These are phyloP conservation scores for Drosophila aff. DNA, from an alignment of 1,140 invertebrate species.

Conservation along the genomic window DNA sequence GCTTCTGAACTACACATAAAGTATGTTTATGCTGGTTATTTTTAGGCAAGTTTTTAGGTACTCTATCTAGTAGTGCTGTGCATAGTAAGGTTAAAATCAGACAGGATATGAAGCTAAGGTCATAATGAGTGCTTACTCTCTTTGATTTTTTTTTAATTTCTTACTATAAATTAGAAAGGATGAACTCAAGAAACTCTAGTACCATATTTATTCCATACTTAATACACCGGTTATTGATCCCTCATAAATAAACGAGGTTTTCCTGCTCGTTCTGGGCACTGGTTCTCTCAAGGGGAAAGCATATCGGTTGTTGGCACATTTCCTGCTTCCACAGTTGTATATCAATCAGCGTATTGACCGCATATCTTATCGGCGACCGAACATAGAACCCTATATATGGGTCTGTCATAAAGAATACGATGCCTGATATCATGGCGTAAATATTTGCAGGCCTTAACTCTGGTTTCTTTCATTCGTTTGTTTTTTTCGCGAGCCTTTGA, in stretches of 20 bases:
- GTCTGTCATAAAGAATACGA: slow-evolving; percentile 26
- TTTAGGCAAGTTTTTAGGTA: not conserved
- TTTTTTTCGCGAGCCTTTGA: slow-evolving; percentile 2
- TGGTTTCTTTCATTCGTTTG: not conserved
- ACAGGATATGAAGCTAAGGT: not conserved
- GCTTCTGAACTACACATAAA: too few species aligned
- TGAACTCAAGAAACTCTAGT: not conserved
- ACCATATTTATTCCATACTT: not conserved
- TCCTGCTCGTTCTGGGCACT: not conserved
- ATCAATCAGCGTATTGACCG: slow-evolving; percentile 33
- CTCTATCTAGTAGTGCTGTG: not conserved
- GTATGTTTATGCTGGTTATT: not conserved
- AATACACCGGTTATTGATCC: slow-evolving; percentile 3
- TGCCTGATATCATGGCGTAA: slow-evolving; percentile 30
- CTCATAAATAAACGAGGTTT: not conserved
- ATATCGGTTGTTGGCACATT: slow-evolving; percentile 32
- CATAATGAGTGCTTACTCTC: too few species aligned
- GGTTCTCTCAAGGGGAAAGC: slow-evolving; percentile 7
- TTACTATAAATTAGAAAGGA: not conserved
- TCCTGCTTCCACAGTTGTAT: slow-evolving; percentile 46
- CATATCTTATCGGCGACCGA: slow-evolving; percentile 44
- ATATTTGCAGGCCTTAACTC: slow-evolving; percentile 57
- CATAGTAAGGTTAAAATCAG: not conserved
- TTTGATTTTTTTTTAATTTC: not conserved
- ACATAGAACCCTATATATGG: slow-evolving; percentile 20